phyloP scores from a whole-genome alignment of 2,888 invertebrate species.

The Pomacea canaliculata region DNA sequence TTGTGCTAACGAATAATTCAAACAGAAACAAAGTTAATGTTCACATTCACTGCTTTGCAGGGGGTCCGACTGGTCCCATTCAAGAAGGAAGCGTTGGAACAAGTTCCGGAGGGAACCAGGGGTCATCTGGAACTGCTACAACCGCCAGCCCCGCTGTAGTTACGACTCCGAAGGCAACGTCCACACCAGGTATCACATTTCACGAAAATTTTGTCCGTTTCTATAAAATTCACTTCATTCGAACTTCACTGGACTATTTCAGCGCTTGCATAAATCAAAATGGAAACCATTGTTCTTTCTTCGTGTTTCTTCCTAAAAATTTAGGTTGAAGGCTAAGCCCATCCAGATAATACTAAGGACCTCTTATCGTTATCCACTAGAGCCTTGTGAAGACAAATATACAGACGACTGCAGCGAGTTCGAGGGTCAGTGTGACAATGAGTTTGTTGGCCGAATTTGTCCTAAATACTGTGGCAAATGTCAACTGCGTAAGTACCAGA shows the following conservation, averaged over 20 bases:
- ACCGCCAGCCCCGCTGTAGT: background rate
- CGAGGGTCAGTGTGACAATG: background rate
- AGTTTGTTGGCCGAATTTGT: background rate
- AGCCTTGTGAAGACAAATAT: constrained; percentile 1
- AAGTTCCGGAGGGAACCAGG: background rate
- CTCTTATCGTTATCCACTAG: background rate
- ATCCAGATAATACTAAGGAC: too few species aligned
- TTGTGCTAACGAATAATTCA: too few species aligned
- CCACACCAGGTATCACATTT: background rate
- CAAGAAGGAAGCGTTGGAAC: constrained; percentile 1
- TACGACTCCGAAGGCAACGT: background rate
- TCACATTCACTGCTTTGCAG: background rate
- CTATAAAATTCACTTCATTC: too few species aligned
- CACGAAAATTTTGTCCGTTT: background rate
- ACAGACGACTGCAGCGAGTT: constrained; percentile 5
- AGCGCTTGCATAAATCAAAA: too few species aligned
- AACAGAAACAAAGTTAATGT: background rate
- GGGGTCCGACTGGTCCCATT: constrained; percentile 15
- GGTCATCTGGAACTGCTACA: background rate
- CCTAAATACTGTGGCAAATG: background rate
- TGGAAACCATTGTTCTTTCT: too few species aligned
- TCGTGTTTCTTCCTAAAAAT: too few species aligned
- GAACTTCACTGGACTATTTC: too few species aligned
- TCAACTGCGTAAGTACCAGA: too few species aligned
- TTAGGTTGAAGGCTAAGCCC: too few species aligned